A percentile compares a stretch with the other conserved stretches of the same genome.
Conservation (phyloP, 1,140 invertebrate species). For the Zophobas atratus region DNA sequence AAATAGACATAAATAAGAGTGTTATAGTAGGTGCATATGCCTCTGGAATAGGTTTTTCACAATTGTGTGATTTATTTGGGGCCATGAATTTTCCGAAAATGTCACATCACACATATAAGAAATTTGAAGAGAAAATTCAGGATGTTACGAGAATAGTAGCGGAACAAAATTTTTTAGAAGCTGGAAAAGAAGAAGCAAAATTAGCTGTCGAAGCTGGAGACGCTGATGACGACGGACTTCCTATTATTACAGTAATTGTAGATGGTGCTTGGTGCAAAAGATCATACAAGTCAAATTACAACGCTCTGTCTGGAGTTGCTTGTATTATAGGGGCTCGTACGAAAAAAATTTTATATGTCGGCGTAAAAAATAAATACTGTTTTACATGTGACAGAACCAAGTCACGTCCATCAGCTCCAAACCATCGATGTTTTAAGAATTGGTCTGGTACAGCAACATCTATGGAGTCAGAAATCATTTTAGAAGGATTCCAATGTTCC, state of each 20-base stretch:
- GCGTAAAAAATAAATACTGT: background rate
- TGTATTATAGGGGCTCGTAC: conserved; percentile 54
- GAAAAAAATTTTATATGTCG: conserved; percentile 7
- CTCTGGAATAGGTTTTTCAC: too few species aligned
- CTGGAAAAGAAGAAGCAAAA: too few species aligned
- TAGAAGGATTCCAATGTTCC: conserved; percentile 64
- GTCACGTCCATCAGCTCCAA: conserved; percentile 1
- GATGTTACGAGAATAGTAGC: too few species aligned
- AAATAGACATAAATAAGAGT: too few species aligned
- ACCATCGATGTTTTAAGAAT: conserved; percentile 57
- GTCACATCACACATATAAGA: too few species aligned
- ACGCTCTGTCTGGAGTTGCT: conserved; percentile 59
- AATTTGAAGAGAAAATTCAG: too few species aligned
- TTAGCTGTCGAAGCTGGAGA: conserved; percentile 51
- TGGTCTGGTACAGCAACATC: conserved; percentile 60
- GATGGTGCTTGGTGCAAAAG: conserved; percentile 63
- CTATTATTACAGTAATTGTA: conserved; percentile 61
- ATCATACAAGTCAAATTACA: conserved; percentile 60
- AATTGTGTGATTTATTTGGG: too few species aligned
- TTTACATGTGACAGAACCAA: conserved; percentile 53
- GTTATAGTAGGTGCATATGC: too few species aligned
- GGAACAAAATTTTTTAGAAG: too few species aligned
- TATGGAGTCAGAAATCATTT: conserved; percentile 51
- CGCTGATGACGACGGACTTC: conserved; percentile 60
- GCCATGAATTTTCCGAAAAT: too few species aligned